phyloP scores from a whole-genome alignment of 2,888 invertebrate species.

The Empis livida region DNA sequence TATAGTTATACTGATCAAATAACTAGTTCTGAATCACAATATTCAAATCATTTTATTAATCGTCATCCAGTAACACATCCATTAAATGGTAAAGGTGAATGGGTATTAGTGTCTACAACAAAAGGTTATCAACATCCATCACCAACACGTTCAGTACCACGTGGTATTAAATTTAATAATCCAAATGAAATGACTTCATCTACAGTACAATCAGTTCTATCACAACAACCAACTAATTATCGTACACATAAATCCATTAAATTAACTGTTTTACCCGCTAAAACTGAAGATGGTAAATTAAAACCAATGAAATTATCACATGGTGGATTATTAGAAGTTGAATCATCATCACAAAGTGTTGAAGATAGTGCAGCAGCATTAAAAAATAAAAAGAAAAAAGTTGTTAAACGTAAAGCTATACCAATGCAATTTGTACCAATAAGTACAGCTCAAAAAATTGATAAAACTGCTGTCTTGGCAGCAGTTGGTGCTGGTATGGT shows the following conservation, averaged over 20 bases:
- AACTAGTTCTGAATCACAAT: not conserved
- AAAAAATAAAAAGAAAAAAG: constrained; percentile 16
- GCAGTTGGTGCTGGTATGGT: constrained; percentile 60
- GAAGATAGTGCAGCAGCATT: constrained; percentile 38
- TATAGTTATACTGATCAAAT: not conserved
- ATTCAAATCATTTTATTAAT: constrained; percentile 3
- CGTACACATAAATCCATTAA: constrained; percentile 44
- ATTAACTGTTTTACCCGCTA: constrained; percentile 59
- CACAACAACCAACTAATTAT: constrained; percentile 25
- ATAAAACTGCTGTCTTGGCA: constrained; percentile 15
- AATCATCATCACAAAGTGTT: constrained; percentile 56
- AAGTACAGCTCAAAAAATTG: constrained; percentile 6
- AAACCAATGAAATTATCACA: constrained; percentile 47
- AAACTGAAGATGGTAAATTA: constrained; percentile 40
- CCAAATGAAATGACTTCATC: constrained; percentile 2
- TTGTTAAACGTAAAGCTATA: constrained; percentile 8
- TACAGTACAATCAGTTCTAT: not conserved
- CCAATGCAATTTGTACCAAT: constrained; percentile 10
- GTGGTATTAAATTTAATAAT: constrained; percentile 29
- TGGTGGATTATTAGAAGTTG: constrained; percentile 62
- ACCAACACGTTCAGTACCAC: constrained; percentile 23
- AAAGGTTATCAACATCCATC: constrained; percentile 49
- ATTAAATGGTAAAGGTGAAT: constrained; percentile 56
- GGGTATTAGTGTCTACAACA: constrained; percentile 64
- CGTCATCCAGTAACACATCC: constrained; percentile 45